Base-by-base conservation (phyloP, 2,797 vertebrate genomes). In the Danio choprae region DNA sequence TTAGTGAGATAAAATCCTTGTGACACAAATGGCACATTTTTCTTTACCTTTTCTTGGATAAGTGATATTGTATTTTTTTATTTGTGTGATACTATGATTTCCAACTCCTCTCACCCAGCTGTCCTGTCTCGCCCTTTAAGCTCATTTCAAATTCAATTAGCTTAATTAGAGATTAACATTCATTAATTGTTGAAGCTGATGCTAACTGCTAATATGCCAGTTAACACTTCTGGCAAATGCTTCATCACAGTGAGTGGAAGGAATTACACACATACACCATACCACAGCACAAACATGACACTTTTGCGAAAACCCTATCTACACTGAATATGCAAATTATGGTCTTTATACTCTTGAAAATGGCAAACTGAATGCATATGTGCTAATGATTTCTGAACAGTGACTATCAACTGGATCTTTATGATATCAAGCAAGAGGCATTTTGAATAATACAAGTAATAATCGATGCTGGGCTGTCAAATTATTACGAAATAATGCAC, bases 121-220 rank as follows among this genome's bases (percentile, higher is more conserved):
- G 94, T 94, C 95, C 93, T 92, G 94, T 88, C 92, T 94, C 91
- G 95, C 95, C 94, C 94, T 96, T 94, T 93, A 95, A 94, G 93
- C 92, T 92, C 55, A 91, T 94, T 95, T 95, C 95, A 95, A 94
- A 95, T 95, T 94, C 92, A 96, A 97, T 97, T 96, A 95, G 93
- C 93, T 95, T 98, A 96, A 98, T 97, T 96, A 97, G 97, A 96
- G 96, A 97, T 97, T 97, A 97, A 96, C 96, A 93, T 94, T 94
- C 95, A 96, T 96, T 98, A 97, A 98, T 98, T 97, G 96, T 95
- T 95, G 93, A 93, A 95, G 92, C 95, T 95, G 94, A 96, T 96
- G 93, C 95, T 96, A 97, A 97, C 96, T 94, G 95, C 95, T 96
- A 97, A 98, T 95, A 94, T 96, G 95, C 96, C 95, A 96, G 95